Evolutionary conservation across 2,113 vertebrate species (phyloP).

Genomic region (Sisor rabdophorus): DNA sequence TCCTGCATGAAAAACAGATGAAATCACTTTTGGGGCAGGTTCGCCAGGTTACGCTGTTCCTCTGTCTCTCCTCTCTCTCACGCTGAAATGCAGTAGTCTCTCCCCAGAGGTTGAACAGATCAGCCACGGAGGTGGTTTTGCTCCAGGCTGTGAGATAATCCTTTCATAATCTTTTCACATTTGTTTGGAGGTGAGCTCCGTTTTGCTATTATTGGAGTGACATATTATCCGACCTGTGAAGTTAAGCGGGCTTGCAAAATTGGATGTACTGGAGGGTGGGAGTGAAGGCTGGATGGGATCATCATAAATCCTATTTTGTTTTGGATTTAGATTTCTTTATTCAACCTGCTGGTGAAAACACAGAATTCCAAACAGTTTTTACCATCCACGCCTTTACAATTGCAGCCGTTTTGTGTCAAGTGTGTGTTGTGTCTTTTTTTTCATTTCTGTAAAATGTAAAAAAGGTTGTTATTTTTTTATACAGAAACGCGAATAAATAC

Average conservation of each 20-base stretch:
- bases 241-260: slow-evolving; percentile 54
- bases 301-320: slow-evolving; percentile 19
- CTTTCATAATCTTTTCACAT: slow-evolving; percentile 52
- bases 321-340: slow-evolving; percentile 18
- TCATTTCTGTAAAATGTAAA: no score
- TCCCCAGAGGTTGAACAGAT: slow-evolving; percentile 40
- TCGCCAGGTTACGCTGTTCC: not conserved
- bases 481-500: no score
- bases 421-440: not conserved
- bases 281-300: slow-evolving; percentile 28
- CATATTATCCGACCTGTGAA: slow-evolving; percentile 42
- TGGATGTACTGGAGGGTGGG: slow-evolving; percentile 62
- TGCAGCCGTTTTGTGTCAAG: not conserved
- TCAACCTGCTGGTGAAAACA: slow-evolving; percentile 3
- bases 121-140: slow-evolving; percentile 49
- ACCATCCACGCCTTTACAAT: not conserved
- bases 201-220: slow-evolving; percentile 46
- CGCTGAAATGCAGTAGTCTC: slow-evolving; percentile 9
- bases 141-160: slow-evolving; percentile 46
- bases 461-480: no score
- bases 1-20: slow-evolving; percentile 10
- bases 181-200: slow-evolving; percentile 40
- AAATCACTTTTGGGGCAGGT: slow-evolving; percentile 26
- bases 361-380: not conserved
- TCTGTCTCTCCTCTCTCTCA: not conserved